Conservation (phyloP, 2,888 invertebrate species). For the Eupithecia inturbata region DNA sequence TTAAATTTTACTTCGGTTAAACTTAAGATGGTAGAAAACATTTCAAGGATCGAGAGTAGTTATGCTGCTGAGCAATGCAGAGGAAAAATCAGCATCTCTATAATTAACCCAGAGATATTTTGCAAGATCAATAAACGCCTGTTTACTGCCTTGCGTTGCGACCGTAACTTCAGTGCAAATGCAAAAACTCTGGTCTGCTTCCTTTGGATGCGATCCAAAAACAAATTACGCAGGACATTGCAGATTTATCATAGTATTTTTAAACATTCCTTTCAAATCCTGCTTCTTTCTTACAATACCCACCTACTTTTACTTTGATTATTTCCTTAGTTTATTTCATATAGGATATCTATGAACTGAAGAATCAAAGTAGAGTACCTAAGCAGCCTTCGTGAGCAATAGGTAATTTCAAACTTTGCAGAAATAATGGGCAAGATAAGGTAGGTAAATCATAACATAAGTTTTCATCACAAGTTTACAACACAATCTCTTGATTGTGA, state of each 20-base stretch:
- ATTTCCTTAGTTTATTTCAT: not conserved
- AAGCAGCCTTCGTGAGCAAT: not conserved
- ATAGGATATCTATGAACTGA: not conserved
- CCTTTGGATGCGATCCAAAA: conserved; percentile 61
- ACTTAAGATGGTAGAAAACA: no score
- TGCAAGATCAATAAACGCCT: not conserved
- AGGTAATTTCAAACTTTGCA: not conserved
- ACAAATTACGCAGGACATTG: conserved; percentile 47
- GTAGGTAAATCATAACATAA: no score
- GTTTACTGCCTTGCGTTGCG: not conserved
- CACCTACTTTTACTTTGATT: not conserved
- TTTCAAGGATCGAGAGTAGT: not conserved
- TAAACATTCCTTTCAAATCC: conserved; percentile 25
- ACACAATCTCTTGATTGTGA: not conserved
- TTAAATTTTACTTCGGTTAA: no score
- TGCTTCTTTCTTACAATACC: not conserved
- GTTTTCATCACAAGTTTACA: not conserved
- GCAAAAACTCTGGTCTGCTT: conserved; percentile 52
- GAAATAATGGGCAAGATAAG: conserved; percentile 1
- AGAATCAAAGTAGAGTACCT: not conserved
- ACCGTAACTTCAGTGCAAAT: conserved; percentile 42
- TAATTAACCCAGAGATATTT: not conserved
- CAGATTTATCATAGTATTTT: conserved; percentile 40
- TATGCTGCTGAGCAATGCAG: not conserved
- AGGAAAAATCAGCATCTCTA: not conserved